Conservation (phyloP, 2,113 vertebrate genomes). For the Halichoeres trimaculatus region DNA sequence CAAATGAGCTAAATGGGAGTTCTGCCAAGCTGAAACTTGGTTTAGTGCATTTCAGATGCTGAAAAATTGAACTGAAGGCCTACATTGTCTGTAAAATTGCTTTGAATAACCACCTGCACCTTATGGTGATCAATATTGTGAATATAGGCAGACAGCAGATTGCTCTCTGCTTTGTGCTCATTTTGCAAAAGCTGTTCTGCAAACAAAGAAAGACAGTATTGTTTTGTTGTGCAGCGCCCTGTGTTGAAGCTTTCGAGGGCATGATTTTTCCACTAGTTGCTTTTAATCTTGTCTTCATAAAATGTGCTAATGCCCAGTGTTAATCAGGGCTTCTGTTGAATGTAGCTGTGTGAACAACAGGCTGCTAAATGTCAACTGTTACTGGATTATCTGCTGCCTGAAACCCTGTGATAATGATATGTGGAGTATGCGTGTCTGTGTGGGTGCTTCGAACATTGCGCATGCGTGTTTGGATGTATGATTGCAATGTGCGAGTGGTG, state of each 20-base stretch:
- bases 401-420: conserved; percentile 66
- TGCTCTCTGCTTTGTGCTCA: background rate
- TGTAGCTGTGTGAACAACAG: conserved; percentile 54
- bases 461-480: conserved; percentile 34
- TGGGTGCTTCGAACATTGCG: conserved; percentile 38
- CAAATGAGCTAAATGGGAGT: conserved; percentile 5
- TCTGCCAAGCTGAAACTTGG: background rate
- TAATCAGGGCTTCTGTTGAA: conserved; percentile 54
- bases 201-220: conserved; percentile 3
- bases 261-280: conserved; percentile 43
- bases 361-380: conserved; percentile 69
- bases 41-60: background rate
- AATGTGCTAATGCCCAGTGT: conserved; percentile 50
- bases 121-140: background rate
- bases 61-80: too few relatives aligned
- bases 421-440: conserved; percentile 38
- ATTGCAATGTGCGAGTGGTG: conserved; percentile 36
- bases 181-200: background rate
- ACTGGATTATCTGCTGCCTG: conserved; percentile 72
- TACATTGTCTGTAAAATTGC: background rate
- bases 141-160: background rate
- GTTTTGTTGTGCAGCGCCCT: conserved; percentile 20
- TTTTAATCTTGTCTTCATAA: conserved; percentile 56
- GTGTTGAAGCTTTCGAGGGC: conserved; percentile 31
- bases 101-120: too few relatives aligned